Percentiles rank a stretch among this genome's conserved stretches.
phyloP scores from a whole-genome alignment of 2,113 vertebrate genomes.

The Trogon melanurus region DNA sequence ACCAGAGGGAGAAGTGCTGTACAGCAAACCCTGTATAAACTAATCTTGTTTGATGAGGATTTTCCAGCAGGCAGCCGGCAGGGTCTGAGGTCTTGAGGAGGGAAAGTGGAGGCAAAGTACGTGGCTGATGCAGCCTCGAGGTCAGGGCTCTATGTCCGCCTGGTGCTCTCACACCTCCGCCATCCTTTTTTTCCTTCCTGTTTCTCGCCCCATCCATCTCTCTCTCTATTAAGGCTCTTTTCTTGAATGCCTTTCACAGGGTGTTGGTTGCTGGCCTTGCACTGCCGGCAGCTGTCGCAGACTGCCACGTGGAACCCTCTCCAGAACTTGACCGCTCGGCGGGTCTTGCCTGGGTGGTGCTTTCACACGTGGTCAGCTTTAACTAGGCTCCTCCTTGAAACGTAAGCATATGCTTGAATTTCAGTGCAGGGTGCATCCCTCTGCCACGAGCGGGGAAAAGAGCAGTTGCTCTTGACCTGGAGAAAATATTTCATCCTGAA shows the following conservation, averaged over 20 bases:
- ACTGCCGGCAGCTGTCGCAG: background rate
- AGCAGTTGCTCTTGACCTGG: background rate
- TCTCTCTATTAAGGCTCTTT: background rate
- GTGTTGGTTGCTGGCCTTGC: background rate
- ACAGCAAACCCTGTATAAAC: background rate
- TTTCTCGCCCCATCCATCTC: background rate
- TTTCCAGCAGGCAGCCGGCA: constrained; percentile 19
- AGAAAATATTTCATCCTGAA: background rate
- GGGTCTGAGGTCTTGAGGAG: accelerated
- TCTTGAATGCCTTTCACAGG: background rate
- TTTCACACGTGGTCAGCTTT: background rate
- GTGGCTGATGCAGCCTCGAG: background rate
- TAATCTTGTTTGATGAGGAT: background rate
- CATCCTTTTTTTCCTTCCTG: background rate
- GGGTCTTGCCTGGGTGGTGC: background rate
- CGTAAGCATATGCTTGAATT: accelerated
- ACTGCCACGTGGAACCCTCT: background rate
- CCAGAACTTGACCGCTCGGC: background rate
- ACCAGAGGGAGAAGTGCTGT: background rate
- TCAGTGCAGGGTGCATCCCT: background rate
- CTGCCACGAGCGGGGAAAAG: accelerated
- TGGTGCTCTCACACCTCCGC: background rate
- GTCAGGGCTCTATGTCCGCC: background rate
- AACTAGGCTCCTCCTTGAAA: background rate
- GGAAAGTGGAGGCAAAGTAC: background rate